Evolutionary conservation across 2,113 vertebrate species (phyloP), one percentile per base, ranked within the genome.

Genomic region (Pardalotus punctatus): DNA sequence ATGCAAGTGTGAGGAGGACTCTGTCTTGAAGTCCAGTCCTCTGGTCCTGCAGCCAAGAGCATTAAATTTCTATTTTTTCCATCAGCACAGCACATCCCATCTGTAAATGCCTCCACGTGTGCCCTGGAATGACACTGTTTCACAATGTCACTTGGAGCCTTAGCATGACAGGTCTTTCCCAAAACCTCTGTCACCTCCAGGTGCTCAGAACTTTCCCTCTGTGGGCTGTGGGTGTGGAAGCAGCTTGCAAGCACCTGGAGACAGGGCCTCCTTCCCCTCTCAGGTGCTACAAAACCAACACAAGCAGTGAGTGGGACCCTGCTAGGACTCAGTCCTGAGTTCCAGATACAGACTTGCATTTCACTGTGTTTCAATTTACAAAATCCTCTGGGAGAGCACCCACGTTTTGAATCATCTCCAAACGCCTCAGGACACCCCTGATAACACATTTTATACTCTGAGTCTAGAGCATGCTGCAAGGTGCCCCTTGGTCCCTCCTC

Each of bases 301-400:
- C 12, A 18, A 29, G 24, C 2, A 24, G n/a, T 1, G 24, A 61
- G 27, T 0, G 15, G 35, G 14, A 14, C 5, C 1, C 33, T 35
- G n/a, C n/a, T n/a, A n/a, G n/a, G n/a, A 3, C 21, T 65, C 40
- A 21, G 7, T 1, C 15, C 57, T 4, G 38, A 61, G 20, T 3
- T 5, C 38, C 50, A 45, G 67, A 45, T 3, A 17, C 11, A 51
- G 11, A 22, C 11, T 19, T 5, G 23, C 40, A 22, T 12, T 40
- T n/a, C 58, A 47, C 11, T 29, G 27, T 0, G 1, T 57, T 36
- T 25, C 45, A 3, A 0, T 42, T 21, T 18, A 11, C 15, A 73
- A 47, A 87, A 47, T 22, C 11, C 22, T 10, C 2, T 15, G 5
- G 45, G 31, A 60, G 17, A 61, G 8, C 35, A 35, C 24, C 38